Base-by-base conservation (phyloP, 2,113 vertebrate species). In the Chrysemys picta region DNA sequence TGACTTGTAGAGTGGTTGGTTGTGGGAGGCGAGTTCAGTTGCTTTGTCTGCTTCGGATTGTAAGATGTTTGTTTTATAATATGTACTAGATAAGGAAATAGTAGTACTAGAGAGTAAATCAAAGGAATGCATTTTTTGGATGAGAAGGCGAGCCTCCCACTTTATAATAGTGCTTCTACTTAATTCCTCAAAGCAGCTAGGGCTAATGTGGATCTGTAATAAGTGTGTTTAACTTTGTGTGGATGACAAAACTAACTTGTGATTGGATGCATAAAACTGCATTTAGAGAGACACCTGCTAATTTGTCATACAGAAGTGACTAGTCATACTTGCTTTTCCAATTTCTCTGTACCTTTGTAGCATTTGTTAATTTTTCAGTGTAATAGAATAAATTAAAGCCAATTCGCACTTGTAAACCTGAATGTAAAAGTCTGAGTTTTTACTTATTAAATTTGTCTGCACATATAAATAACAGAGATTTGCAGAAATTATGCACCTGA, bases 181-280 rank as follows among this genome's bases (percentile, higher is more conserved):
- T 81, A 81, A 91, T 87, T 95, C 90, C 92, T 96, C 84, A 92
- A 85, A 95, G 89, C 89, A 85, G 81, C 50, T 50, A 96, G 92
- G 94, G 94, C 92, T 97, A 85, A 57, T 89, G 7, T 0, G 54
- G 78, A 38, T 65, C 85, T 29, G 80, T n/a, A 27, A 0, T 45
- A 87, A 38, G 7, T 57, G 8, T 45, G 31, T 72, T 79, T 85
- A 81, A 80, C 56, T 81, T 83, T 80, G 69, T 80, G 88, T 79
- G n/a, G 21, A 84, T 24, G 29, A 5, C 6, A 49, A n/a, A 88
- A 72, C 47, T 87, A 80, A 90, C 69, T 90, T 25, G 38, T 10
- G 72, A 19, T 49, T 3, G 13, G 47, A 31, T 87, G 31, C 4
- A 1, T 10, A 8, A 38, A 76, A 53, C 59, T 3, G 49, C 88